Base-by-base conservation (phyloP, 2,888 invertebrate species). In the Pheosia gnoma region DNA sequence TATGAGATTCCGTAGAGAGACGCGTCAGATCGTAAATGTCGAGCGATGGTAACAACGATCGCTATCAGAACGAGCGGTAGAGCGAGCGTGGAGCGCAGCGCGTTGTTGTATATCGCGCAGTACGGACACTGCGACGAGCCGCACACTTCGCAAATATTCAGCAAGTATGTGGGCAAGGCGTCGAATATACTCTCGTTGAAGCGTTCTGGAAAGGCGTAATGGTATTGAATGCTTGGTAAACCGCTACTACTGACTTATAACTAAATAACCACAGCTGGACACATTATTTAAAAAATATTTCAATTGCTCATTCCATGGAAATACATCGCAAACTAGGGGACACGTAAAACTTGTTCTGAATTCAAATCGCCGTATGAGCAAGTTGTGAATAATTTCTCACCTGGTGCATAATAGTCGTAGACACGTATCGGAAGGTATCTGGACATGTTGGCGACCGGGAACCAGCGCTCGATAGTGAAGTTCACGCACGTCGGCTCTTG, bases 361-460 rank as follows among this genome's bases (percentile, higher is more conserved):
- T 65, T 59, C 62, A 59, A 60, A 63, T 67, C 39, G n/a, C 13
- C 8, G 25, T 61, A 49, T 43, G 4, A 43, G 1, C 11, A 39
- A 13, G 10, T 13, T 55, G n/a, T 9, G 38, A 47, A 13, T 49
- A 37, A 45, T 78, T 25, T 10, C 86, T 88, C 89, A 98, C 98
- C 98, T 80, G 99, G 99, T 60, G 98, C 97, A 89, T 99, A 99
- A 87, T 98, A 99, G 92, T 99, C 99, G 89, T 98, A 99, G 10
- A 99, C 96, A 62, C 97, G 95, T 60, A 98, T 96, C 4, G 98
- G 96, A 73, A 99, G 95, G 88, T 97, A 98, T 56, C 98, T 95
- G 0, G 99, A 98, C 97, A 98, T 97, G 91, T 99, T 99, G 58
- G 99, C 99, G 4, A 99, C 98, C 0, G 99, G 99, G 90, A 95